Conservation (phyloP, 2,888 invertebrate species). For the Lasius fuliginosus region DNA sequence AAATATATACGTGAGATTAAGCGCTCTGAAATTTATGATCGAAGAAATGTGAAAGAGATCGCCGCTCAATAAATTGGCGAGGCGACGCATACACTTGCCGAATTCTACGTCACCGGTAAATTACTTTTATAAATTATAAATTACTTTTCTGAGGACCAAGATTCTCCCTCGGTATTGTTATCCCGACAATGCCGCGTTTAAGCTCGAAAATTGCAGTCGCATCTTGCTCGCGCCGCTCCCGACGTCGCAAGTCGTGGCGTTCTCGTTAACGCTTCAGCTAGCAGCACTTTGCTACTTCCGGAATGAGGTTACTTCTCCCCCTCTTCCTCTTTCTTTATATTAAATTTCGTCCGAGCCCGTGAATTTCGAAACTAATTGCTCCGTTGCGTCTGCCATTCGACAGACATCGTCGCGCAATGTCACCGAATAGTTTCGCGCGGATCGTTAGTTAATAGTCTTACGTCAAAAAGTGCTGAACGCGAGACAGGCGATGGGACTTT, state of each 20-base stretch:
- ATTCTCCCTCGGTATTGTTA: conserved; percentile 34
- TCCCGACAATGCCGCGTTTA: conserved; percentile 42
- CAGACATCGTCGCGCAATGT: conserved; percentile 5
- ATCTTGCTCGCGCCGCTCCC: neutral
- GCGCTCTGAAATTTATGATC: conserved; percentile 28
- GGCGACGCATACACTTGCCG: neutral
- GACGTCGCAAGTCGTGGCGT: neutral
- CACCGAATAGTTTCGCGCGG: neutral
- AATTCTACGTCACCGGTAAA: conserved; percentile 8
- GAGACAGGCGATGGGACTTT: conserved; percentile 12
- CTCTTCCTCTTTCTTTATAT: conserved; percentile 45
- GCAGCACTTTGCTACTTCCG: conserved; percentile 51
- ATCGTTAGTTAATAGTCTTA: conserved; percentile 53
- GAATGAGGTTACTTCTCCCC: conserved; percentile 33
- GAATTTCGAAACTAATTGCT: conserved; percentile 62
- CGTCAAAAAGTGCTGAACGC: conserved; percentile 1
- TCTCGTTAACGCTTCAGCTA: conserved; percentile 26
- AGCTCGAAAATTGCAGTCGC: conserved; percentile 42
- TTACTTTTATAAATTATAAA: conserved; percentile 51
- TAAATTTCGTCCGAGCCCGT: conserved; percentile 57
- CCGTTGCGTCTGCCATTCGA: conserved; percentile 37
- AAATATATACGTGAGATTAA: neutral
- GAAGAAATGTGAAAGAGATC: conserved; percentile 9
- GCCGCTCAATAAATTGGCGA: conserved; percentile 13
- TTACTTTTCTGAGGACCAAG: conserved; percentile 34